Evolutionary conservation across 1,140 invertebrate genomes (phyloP).

Genomic region (Apis dorsata): DNA sequence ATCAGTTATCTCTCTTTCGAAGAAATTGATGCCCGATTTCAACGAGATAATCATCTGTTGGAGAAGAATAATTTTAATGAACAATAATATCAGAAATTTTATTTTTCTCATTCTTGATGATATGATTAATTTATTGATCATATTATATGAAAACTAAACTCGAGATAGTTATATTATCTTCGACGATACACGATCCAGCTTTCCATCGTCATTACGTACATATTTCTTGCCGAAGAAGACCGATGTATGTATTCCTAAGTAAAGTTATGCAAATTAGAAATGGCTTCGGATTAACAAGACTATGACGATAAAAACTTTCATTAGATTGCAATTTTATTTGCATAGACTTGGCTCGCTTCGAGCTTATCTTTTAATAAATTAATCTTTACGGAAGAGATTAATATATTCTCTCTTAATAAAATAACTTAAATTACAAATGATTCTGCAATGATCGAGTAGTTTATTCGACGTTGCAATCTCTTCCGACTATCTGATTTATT

Average conservation of each 20-base stretch:
- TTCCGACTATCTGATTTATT: neutral
- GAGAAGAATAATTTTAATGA: neutral
- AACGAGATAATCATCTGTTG: neutral
- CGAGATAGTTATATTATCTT: too few species aligned
- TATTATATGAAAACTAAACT: too few species aligned
- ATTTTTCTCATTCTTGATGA: neutral
- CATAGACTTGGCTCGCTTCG: neutral
- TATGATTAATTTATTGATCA: too few species aligned
- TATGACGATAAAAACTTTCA: neutral
- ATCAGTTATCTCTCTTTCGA: neutral
- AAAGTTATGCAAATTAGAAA: slow-evolving; percentile 11
- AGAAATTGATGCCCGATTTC: neutral
- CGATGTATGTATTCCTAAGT: neutral
- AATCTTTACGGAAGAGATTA: neutral
- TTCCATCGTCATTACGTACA: too few species aligned
- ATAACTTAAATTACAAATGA: neutral
- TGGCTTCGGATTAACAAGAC: neutral
- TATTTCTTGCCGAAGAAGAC: neutral
- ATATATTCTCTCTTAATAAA: neutral
- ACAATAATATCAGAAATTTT: neutral
- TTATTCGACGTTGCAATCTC: neutral
- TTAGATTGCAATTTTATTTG: slow-evolving; percentile 3
- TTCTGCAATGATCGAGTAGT: neutral
- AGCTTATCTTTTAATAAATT: neutral
- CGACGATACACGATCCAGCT: too few species aligned